Percentiles rank a stretch among this genome's conserved stretches.
phyloP scores from a whole-genome alignment of 2,113 vertebrate genomes.

The Aegotheles bennettii region DNA sequence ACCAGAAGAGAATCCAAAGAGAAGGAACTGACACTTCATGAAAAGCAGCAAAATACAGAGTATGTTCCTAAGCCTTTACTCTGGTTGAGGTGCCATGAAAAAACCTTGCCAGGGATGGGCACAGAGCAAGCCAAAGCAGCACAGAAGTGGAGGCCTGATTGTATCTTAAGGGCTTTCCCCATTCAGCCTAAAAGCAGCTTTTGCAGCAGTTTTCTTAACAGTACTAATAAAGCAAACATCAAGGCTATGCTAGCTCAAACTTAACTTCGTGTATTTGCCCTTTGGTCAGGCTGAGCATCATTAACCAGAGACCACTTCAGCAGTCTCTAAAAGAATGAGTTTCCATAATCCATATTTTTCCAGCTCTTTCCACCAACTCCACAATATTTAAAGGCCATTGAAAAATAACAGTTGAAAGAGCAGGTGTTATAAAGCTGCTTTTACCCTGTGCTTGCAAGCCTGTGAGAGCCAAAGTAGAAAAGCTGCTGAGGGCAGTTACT shows the following conservation, averaged over 20 bases:
- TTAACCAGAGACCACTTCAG: not conserved
- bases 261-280: not conserved
- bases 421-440: not conserved
- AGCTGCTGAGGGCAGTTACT: not conserved
- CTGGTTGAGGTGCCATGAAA: not conserved
- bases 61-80: rapidly evolving
- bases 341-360: not conserved
- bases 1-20: not conserved
- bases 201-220: not conserved
- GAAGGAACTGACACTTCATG: not conserved
- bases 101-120: not conserved
- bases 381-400: not conserved
- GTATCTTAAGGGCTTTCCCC: not conserved
- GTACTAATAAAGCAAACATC: not conserved
- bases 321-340: not conserved
- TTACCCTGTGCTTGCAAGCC: not conserved
- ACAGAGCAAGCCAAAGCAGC: not conserved
- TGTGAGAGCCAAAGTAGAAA: not conserved
- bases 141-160: not conserved
- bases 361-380: not conserved
- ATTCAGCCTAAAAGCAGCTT: not conserved
- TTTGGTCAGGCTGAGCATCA: not conserved
- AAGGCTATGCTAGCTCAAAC: not conserved
- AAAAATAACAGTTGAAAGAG: not conserved
- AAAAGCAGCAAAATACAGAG: not conserved